Percentiles rank a stretch among this genome's conserved stretches.
phyloP scores from a whole-genome alignment of 1,140 invertebrate genomes.

The Coenobita brevimanus region DNA sequence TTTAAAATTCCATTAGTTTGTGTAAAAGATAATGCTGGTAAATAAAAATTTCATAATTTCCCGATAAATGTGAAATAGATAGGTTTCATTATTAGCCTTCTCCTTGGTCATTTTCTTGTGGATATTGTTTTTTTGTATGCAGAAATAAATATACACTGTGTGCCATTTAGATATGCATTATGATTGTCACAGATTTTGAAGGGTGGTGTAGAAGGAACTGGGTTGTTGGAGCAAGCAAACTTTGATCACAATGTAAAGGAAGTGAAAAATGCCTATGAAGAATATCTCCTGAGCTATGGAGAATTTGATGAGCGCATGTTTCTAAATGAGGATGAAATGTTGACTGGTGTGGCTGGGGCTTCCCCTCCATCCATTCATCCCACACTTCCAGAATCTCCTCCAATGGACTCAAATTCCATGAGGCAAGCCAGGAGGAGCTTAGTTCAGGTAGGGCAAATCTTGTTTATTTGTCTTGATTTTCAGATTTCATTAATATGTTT shows the following conservation, averaged over 20 bases:
- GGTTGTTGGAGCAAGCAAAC: conserved; percentile 81
- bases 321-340: conserved; percentile 74
- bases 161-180: no score
- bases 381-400: conserved; percentile 23
- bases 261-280: conserved; percentile 91
- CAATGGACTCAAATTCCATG: conserved; percentile 38
- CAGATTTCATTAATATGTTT: neutral
- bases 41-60: no score
- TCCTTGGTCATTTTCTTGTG: no score
- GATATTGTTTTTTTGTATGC: no score
- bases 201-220: conserved; percentile 71
- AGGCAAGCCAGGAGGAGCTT: conserved; percentile 52
- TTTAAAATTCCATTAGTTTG: no score
- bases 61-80: no score
- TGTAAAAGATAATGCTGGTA: no score
- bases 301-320: conserved; percentile 98
- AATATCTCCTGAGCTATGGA: conserved; percentile 90
- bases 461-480: neutral
- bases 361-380: conserved; percentile 36
- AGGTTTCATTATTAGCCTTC: no score
- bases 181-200: conserved; percentile 53
- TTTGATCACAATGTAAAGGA: conserved; percentile 89
- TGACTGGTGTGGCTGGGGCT: conserved; percentile 13
- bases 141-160: no score
- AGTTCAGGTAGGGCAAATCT: conserved; percentile 12